These are phyloP conservation scores for Neodiprion pinetum DNA, from an alignment of 1,140 invertebrate species.

Conservation along the genomic window DNA sequence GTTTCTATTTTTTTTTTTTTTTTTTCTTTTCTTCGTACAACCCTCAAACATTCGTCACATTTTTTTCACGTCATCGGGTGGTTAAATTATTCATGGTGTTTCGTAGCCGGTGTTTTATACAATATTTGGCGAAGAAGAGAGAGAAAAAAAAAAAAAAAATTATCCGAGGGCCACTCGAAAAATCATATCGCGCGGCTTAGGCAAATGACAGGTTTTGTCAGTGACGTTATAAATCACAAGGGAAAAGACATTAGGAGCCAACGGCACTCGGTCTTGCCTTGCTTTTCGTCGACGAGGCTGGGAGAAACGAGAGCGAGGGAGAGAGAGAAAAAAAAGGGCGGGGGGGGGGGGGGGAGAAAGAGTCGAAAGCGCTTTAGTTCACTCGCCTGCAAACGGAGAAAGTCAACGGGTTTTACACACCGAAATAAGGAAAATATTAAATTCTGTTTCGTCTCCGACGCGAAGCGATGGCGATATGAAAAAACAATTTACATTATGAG, in stretches of 20 bases:
- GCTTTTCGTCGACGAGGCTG: too few relatives aligned
- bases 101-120: too few relatives aligned
- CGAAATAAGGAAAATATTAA: not conserved
- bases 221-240: not conserved
- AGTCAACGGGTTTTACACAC: not conserved
- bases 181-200: not conserved
- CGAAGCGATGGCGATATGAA: not conserved
- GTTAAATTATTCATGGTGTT: too few relatives aligned
- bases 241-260: not conserved
- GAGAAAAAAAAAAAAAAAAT: not conserved
- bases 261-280: not conserved
- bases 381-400: too few relatives aligned
- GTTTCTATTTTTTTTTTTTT: too few relatives aligned
- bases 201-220: constrained; percentile 5
- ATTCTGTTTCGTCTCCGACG: not conserved
- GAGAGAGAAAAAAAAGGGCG: too few relatives aligned
- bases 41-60: too few relatives aligned
- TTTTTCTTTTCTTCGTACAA: not conserved
- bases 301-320: too few relatives aligned
- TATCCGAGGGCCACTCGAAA: not conserved
- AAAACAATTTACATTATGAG: constrained; percentile 3
- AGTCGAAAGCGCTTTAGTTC: too few relatives aligned
- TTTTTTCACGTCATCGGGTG: too few relatives aligned
- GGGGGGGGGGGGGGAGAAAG: too few relatives aligned
- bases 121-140: not conserved